A percentile compares a stretch with the other conserved stretches of the same genome.
Evolutionary conservation across 92 coral and sea anemone genomes (phyloP).

Genomic region (Heliopora coerulea): DNA sequence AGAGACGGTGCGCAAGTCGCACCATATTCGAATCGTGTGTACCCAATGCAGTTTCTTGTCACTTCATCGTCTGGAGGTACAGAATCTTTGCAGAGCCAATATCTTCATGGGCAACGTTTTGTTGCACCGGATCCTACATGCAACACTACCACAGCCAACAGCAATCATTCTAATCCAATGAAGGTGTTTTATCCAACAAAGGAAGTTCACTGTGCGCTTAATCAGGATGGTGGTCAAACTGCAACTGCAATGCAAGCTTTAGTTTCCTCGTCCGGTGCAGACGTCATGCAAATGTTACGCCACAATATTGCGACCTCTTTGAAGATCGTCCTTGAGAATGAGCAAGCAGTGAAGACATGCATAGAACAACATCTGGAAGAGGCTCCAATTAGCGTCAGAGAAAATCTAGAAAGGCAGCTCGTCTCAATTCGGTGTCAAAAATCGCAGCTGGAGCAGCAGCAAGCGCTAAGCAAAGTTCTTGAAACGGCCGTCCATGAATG

Average conservation of each 20-base stretch:
- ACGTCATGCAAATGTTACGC: conserved; percentile 27
- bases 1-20: neutral
- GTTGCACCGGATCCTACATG: neutral
- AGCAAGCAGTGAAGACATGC: conserved; percentile 13
- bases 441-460: conserved; percentile 23
- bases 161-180: neutral
- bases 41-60: neutral
- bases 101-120: neutral
- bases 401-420: conserved; percentile 16
- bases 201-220: neutral
- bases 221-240: neutral
- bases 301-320: conserved; percentile 3
- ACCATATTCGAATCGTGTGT: neutral
- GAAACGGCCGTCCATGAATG: conserved; percentile 17
- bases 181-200: neutral
- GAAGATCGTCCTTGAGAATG: conserved; percentile 16
- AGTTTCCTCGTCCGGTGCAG: conserved; percentile 11
- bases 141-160: neutral
- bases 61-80: neutral
- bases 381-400: neutral
- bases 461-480: neutral
- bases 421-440: conserved; percentile 6
- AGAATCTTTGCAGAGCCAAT: neutral
- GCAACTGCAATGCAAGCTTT: neutral
- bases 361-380: conserved; percentile 27